These are phyloP conservation scores for Ciona savignyi DNA, from an alignment of 23 tunicate genomes.

Conservation along the genomic window DNA sequence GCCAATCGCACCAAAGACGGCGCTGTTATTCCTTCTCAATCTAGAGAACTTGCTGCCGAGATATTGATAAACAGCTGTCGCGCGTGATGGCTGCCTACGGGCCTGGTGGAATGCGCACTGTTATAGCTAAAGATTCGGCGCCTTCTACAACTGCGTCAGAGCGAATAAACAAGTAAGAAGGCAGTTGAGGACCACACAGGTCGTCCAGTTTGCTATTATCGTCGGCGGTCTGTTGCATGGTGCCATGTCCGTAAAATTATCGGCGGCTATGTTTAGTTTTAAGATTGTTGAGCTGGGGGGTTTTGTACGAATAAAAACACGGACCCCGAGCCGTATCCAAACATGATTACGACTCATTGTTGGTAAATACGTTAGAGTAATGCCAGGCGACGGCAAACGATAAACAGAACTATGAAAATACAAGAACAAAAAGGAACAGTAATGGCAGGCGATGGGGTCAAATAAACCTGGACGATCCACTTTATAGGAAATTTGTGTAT, in stretches of 20 bases:
- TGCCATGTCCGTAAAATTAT: too few relatives aligned
- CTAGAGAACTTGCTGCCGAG: neutral
- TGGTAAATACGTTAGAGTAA: neutral
- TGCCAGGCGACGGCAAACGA: neutral
- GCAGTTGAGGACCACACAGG: neutral
- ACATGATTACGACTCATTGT: neutral
- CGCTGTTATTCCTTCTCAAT: neutral
- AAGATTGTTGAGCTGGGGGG: too few relatives aligned
- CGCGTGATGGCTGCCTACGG: conserved; percentile 1
- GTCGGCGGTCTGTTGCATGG: neutral
- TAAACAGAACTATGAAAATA: too few relatives aligned
- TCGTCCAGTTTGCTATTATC: neutral
- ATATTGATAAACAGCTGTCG: neutral
- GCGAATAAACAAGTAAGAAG: neutral
- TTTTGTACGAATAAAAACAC: too few relatives aligned
- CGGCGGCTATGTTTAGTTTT: too few relatives aligned
- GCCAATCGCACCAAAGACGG: conserved; percentile 1
- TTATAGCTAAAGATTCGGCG: neutral
- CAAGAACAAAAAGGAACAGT: too few relatives aligned
- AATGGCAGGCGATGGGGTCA: too few relatives aligned
- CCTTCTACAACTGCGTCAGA: neutral
- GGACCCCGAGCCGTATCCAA: neutral
- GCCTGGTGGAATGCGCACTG: neutral
- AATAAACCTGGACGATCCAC: too few relatives aligned
- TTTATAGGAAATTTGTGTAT: too few relatives aligned